A percentile compares a stretch with the other conserved stretches of the same genome.
Conservation (phyloP, 2,113 vertebrate species). For the Struthio camelus region DNA sequence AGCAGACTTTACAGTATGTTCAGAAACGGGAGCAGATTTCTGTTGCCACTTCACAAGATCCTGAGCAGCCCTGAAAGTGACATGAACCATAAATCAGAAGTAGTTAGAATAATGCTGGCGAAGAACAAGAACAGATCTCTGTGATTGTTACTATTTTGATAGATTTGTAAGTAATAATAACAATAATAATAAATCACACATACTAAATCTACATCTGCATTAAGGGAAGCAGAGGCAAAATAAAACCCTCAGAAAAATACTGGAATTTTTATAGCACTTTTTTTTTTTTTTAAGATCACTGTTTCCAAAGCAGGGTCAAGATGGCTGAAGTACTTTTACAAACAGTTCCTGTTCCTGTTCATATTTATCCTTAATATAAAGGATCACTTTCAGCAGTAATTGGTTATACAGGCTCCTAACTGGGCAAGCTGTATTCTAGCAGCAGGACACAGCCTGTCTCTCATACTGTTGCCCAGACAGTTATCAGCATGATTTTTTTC, state of each 20-base stretch:
- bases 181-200: background rate
- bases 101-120: background rate
- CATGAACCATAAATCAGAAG: constrained; percentile 2
- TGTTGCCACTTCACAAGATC: constrained; percentile 75
- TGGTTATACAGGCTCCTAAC: background rate
- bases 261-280: background rate
- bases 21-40: constrained; percentile 54
- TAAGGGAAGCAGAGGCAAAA: background rate
- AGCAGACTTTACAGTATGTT: constrained; percentile 69
- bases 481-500: background rate
- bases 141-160: background rate
- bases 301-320: background rate
- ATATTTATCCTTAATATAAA: background rate
- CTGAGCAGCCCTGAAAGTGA: constrained; percentile 70
- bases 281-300: background rate
- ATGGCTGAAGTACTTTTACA: background rate
- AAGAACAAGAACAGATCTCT: background rate
- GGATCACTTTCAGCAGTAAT: background rate
- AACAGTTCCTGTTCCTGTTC: background rate
- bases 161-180: background rate
- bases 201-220: background rate
- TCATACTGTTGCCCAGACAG: background rate
- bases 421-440: background rate
- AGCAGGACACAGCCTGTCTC: background rate
- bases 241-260: background rate